Conservation (phyloP, 2,797 vertebrate species). For the Gymnothorax javanicus region DNA sequence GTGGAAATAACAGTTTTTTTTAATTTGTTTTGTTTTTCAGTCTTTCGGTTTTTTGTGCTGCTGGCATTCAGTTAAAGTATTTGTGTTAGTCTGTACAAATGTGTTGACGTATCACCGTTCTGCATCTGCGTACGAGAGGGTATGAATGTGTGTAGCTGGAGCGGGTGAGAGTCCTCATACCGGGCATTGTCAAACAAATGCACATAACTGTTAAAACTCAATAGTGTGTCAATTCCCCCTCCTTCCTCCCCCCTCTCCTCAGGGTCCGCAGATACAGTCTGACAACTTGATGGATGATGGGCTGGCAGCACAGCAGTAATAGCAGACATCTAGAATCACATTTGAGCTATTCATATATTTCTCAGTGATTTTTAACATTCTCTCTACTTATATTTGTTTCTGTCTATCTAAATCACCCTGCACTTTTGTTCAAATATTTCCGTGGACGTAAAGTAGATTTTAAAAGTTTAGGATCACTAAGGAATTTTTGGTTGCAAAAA, state of each 20-base stretch:
- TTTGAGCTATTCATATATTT: conserved; percentile 43
- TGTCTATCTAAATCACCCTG: conserved; percentile 50
- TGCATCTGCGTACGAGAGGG: not conserved
- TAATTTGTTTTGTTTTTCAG: not conserved
- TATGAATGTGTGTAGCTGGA: not conserved
- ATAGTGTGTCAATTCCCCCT: conserved; percentile 23
- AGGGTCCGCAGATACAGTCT: conserved; percentile 45
- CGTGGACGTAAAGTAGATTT: not conserved
- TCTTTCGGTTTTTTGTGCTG: not conserved
- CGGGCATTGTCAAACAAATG: not conserved
- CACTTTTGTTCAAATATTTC: not conserved
- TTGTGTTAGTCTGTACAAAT: not conserved
- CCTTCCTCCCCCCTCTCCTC: conserved; percentile 33
- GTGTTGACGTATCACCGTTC: not conserved
- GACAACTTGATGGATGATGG: conserved; percentile 68
- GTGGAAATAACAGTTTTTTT: not conserved
- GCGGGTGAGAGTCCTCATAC: conserved; percentile 8
- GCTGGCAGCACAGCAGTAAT: conserved; percentile 65
- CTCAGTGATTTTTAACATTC: conserved; percentile 49
- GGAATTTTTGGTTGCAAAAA: no score
- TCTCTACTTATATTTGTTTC: conserved; percentile 23
- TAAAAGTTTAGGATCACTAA: no score
- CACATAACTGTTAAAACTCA: conserved; percentile 21
- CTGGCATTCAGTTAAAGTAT: not conserved
- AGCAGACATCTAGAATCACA: conserved; percentile 60